Evolutionary conservation across 2,113 vertebrate genomes (phyloP).

Genomic region (Oncorhynchus nerka): DNA sequence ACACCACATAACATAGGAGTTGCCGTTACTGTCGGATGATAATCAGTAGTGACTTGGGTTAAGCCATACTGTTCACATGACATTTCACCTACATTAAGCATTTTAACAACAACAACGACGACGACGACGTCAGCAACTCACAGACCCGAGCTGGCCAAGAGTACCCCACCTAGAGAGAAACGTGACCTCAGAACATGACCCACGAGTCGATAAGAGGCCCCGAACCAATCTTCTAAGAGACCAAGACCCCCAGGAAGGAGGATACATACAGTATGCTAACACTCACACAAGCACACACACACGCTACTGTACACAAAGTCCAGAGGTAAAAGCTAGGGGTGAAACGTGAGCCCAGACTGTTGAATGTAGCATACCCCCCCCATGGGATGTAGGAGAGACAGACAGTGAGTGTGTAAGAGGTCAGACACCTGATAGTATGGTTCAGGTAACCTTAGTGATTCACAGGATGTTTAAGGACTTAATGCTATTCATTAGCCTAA

Average conservation of each 20-base stretch:
- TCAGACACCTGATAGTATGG: constrained; percentile 51
- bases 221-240: constrained; percentile 44
- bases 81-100: no score
- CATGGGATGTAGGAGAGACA: constrained; percentile 5
- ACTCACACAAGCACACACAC: constrained; percentile 3
- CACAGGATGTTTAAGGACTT: constrained; percentile 21
- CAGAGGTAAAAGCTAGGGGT: no score
- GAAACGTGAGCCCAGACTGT: no score
- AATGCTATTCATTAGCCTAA: no score
- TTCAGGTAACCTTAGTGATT: constrained; percentile 42
- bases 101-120: background rate
- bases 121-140: background rate
- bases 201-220: constrained; percentile 4
- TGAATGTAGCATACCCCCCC: no score
- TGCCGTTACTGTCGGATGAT: no score
- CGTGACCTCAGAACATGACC: constrained; percentile 31
- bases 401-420: constrained; percentile 50
- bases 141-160: background rate
- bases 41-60: no score
- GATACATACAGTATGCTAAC: constrained; percentile 8
- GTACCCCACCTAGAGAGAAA: constrained; percentile 25
- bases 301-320: constrained; percentile 4
- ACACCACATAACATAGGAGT: no score
- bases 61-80: no score
- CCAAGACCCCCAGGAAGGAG: constrained; percentile 15